Conservation (phyloP, 1,140 invertebrate genomes). For the Cheumatopsyche charites region DNA sequence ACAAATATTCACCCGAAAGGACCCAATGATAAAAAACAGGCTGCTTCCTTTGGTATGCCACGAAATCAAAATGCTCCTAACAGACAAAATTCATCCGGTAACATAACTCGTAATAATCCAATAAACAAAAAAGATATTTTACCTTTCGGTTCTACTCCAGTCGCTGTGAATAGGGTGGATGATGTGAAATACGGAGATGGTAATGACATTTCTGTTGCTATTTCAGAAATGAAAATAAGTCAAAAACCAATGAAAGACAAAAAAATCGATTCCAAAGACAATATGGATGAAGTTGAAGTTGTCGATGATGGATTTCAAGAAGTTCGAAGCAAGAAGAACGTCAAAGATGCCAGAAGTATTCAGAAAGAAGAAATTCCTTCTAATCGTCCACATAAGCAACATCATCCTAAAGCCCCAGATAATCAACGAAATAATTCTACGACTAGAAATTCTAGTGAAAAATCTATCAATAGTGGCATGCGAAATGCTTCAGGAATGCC, state of each 20-base stretch:
- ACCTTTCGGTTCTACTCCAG: conserved; percentile 36
- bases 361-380: conserved; percentile 62
- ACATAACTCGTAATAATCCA: conserved; percentile 41
- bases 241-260: conserved; percentile 52
- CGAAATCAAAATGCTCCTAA: conserved; percentile 47
- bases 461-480: conserved; percentile 50
- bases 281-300: conserved; percentile 53
- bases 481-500: conserved; percentile 54
- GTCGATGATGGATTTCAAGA: conserved; percentile 86
- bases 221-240: conserved; percentile 57
- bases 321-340: conserved; percentile 81
- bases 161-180: conserved; percentile 64
- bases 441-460: conserved; percentile 58
- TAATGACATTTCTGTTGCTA: conserved; percentile 61
- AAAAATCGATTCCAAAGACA: conserved; percentile 48
- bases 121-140: conserved; percentile 43
- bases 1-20: not conserved
- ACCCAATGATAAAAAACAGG: conserved; percentile 23
- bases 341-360: conserved; percentile 66
- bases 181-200: conserved; percentile 66
- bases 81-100: conserved; percentile 43
- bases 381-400: conserved; percentile 42
- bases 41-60: not conserved
- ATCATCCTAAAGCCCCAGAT: conserved; percentile 58
- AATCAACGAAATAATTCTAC: conserved; percentile 58